phyloP scores from a whole-genome alignment of 2,888 invertebrate species.

The Parapristionchus giblindavisi region DNA sequence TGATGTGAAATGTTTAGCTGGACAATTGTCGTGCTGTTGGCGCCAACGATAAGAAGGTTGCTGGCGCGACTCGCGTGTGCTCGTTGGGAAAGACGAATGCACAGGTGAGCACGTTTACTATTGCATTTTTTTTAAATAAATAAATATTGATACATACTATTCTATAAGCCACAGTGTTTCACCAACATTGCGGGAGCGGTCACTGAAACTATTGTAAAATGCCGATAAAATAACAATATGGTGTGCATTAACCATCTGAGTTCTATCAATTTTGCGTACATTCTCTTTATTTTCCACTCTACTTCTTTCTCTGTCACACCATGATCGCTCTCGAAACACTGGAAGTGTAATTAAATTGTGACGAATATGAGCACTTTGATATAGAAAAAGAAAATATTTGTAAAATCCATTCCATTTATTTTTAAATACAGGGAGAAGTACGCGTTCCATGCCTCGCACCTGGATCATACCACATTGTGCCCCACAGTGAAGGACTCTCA shows the following conservation, averaged over 20 bases:
- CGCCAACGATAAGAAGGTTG: slow-evolving; percentile 1
- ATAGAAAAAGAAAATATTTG: neutral
- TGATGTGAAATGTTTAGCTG: slow-evolving; percentile 36
- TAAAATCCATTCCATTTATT: neutral
- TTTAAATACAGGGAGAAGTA: slow-evolving; percentile 78
- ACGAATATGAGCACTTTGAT: neutral
- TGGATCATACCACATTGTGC: slow-evolving; percentile 80
- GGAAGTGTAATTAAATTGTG: too few relatives aligned
- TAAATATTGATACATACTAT: neutral
- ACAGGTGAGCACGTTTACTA: neutral
- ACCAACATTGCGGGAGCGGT: too few relatives aligned
- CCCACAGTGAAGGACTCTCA: slow-evolving; percentile 38
- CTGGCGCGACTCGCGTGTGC: slow-evolving; percentile 49
- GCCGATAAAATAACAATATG: too few relatives aligned
- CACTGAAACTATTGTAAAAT: too few relatives aligned
- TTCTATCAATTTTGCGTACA: too few relatives aligned
- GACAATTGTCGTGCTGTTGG: slow-evolving; percentile 19
- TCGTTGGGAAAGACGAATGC: slow-evolving; percentile 50
- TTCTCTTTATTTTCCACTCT: too few relatives aligned
- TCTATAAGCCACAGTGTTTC: neutral
- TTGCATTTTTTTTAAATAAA: neutral
- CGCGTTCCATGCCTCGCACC: slow-evolving; percentile 82
- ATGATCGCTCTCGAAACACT: too few relatives aligned
- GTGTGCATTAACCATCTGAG: too few relatives aligned
- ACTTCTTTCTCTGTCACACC: too few relatives aligned